Percentiles rank a stretch among this genome's conserved stretches.
Conservation (phyloP, 2,888 invertebrate species). For the Parapristionchus giblindavisi region DNA sequence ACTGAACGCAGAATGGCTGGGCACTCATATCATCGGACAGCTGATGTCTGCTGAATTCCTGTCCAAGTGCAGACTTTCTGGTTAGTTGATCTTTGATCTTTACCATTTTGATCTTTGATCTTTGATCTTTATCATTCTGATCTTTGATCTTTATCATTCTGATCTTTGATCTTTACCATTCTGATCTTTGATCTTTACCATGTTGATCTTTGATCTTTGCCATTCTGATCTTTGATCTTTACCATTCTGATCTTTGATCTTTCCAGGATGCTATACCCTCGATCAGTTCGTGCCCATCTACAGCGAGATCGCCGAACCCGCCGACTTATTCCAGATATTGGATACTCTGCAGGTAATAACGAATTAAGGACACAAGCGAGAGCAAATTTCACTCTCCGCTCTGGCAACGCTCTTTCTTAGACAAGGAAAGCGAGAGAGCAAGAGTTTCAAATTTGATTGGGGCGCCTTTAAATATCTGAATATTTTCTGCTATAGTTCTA, state of each 20-base stretch:
- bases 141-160: no score
- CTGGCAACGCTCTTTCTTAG: no score
- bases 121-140: neutral
- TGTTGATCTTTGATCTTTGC: neutral
- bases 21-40: slow-evolving; percentile 78
- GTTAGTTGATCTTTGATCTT: slow-evolving; percentile 15
- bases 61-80: slow-evolving; percentile 71
- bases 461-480: neutral
- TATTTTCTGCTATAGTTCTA: no score
- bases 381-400: slow-evolving; percentile 62
- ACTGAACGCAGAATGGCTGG: slow-evolving; percentile 79
- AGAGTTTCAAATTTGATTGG: no score
- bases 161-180: neutral
- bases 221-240: no score
- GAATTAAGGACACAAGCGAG: slow-evolving; percentile 71
- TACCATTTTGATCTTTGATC: neutral
- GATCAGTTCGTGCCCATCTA: slow-evolving; percentile 81
- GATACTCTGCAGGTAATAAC: slow-evolving; percentile 80
- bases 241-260: no score
- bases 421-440: no score
- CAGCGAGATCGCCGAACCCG: slow-evolving; percentile 78
- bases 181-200: neutral
- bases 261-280: slow-evolving; percentile 78
- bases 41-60: slow-evolving; percentile 74
- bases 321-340: slow-evolving; percentile 77